Evolutionary conservation across 2,888 invertebrate genomes (phyloP), one percentile per base, ranked within the genome.

Genomic region (Serrognathus titanus): DNA sequence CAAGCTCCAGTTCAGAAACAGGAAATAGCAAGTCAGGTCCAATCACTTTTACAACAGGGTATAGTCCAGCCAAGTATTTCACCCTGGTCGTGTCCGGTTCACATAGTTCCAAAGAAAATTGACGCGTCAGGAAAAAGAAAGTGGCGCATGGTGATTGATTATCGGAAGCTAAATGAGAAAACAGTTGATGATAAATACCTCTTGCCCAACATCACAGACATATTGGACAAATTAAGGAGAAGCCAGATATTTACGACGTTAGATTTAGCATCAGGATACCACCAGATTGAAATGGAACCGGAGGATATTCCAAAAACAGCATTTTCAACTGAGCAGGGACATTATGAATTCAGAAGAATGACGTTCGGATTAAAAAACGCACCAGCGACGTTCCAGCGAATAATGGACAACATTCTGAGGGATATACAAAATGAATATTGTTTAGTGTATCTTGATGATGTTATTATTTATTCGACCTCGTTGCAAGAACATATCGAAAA

Each of bases 311-410:
- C 49, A 38, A 68, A 67, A 63, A 65, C 66, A 9, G 65, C 66
- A 2, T 69, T 68, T 52, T 55, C 39, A 10, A 61, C 59, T 2
- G 63, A 65, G 37, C 52, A 64, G 12, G 63, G 65, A n/a, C 65
- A 69, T 48, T 67, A 58, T 24, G 11, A 48, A 48, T 72, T 69
- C n/a, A 36, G 66, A 0, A 59, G 71, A 57, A 72, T 71, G 70
- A 70, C 70, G 0, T 70, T 71, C 48, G 71, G 70, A 3, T 13
- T 71, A 1, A 71, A 63, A 45, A 70, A 66, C 24, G 67, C 69
- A 6, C 71, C 71, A 0, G 65, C 65, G 11, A 69, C 69, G 0
- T 73, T 73, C 49, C 72, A 75, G 40, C 49, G 71, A 59, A 13
- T 70, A 0, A 51, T 40, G 13, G n/a, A 51, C 12, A 5, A 41